Evolutionary conservation across 2,113 vertebrate species (phyloP), one percentile per base, ranked within the genome.

Genomic region (Labrus mixtus): DNA sequence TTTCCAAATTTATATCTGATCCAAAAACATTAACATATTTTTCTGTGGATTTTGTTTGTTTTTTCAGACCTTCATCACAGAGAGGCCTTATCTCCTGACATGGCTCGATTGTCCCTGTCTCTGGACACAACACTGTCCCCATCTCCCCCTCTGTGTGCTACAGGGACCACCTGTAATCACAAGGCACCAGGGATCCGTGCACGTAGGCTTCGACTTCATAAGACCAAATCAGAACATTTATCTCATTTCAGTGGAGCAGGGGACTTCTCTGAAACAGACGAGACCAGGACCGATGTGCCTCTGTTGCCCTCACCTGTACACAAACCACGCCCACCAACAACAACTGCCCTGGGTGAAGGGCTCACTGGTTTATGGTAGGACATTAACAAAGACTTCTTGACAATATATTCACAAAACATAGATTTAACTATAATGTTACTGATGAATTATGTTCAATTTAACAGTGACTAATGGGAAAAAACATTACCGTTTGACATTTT

Each of bases 81-180:
- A 58, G 86, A 87, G 8, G 46, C 50, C 17, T 29, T 56, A 8
- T 76, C 1, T 13, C 59, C 78, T 0, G 85, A 90, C 6, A 6
- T 81, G 23, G 59, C 83, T 72, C 82, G 46, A 22, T 0, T 81
- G 6, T 87, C 79, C 0, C 76, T 93, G 71, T 85, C 79, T 37
- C 90, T 93, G 3, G 92, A 90, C 41, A 87, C 92, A 37, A 84
- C 87, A 4, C 90, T 93, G 76, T 78, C 48, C 12, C 95, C 94
- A 20, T 91, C 86, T 10, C 94, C 95, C 56, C 93, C 93, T 43
- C 73, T 83, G 41, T 61, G 54, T 6, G 68, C 0, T 11, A 25
- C 58, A 65, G 54, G 37, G 46, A 66, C 80, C 46, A 23, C 84
- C 62, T 79, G 46, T 37, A 55, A 70, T 19, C 48, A 60, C 15